phyloP scores from a whole-genome alignment of 2,888 invertebrate species.

The Melipona bicolor region DNA sequence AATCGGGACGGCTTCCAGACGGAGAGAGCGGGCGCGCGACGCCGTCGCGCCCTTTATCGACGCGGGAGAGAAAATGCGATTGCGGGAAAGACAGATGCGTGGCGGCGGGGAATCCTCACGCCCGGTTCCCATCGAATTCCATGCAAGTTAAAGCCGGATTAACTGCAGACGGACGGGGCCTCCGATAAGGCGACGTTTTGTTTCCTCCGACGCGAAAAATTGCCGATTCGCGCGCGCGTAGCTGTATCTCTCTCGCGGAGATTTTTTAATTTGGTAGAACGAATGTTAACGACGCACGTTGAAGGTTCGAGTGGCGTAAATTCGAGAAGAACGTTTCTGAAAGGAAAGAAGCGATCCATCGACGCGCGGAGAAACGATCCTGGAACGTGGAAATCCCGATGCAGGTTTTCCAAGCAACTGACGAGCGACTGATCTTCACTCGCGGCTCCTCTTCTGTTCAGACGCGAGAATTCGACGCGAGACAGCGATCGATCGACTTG shows the following conservation, averaged over 20 bases:
- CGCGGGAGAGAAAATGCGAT: slow-evolving; percentile 30
- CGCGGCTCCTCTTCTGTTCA: not conserved
- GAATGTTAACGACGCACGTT: no score
- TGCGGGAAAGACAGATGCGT: slow-evolving; percentile 24
- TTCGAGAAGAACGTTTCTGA: not conserved
- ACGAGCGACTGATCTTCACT: slow-evolving; percentile 6
- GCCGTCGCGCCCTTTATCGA: slow-evolving; percentile 13
- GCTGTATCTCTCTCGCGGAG: not conserved
- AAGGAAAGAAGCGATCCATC: not conserved
- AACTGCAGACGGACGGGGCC: slow-evolving; percentile 48
- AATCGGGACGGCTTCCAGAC: not conserved
- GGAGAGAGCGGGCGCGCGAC: not conserved
- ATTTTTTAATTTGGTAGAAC: not conserved
- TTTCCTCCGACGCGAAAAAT: not conserved
- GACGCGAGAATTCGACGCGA: slow-evolving; percentile 6
- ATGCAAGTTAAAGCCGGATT: slow-evolving; percentile 56
- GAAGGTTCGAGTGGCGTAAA: no score
- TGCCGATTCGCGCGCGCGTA: not conserved
- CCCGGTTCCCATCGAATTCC: slow-evolving; percentile 39
- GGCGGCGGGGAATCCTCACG: slow-evolving; percentile 43
- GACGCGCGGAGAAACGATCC: not conserved
- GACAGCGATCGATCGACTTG: not conserved
- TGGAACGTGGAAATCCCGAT: not conserved
- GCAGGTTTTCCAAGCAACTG: not conserved
- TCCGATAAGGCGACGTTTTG: slow-evolving; percentile 45